Evolutionary conservation across 1,140 invertebrate species (phyloP), one percentile per base, ranked within the genome.

Genomic region (Drosophila littoralis): DNA sequence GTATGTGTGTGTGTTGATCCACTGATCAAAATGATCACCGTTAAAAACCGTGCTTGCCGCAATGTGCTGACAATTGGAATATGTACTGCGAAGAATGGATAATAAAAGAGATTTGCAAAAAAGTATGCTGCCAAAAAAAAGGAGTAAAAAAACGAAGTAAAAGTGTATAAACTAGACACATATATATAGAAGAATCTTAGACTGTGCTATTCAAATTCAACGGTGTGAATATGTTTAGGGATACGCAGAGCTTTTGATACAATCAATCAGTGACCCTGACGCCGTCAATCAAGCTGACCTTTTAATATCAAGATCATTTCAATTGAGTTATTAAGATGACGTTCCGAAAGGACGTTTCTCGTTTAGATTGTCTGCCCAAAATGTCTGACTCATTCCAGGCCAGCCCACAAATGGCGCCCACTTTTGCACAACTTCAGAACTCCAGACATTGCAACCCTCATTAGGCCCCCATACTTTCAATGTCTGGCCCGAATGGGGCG

Each of bases 391-490:
- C 83, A 77, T 74, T 70, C 79, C 76, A 71, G 65, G 38, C 52
- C 51, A 73, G 32, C 51, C 58, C 63, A 46, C 45, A 46, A 40
- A 48, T 57, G 57, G 46, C 60, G 61, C 60, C 72, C 55, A 64
- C 46, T 67, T 76, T 60, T 75, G 59, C 60, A 59, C 61, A 81
- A 83, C 81, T 88, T 78, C 43, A 67, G 43, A 78, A 88, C 84
- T 89, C 55, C 84, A 79, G 84, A 81, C 79, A 86, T 80, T 89
- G 84, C 84, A 88, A 88, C 84, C 84, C 84, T 84, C 84, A 84
- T 89, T 84, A 83, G 28, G 45, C 68, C 45, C 60, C 81, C 81
- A 76, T 75, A 79, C 84, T 57, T 48, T 68, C 67, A 46, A 43
- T 69, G 64, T 75, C 72, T 75, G 59, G 72, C 51, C 38, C 22